Base-by-base conservation (phyloP, 2,113 vertebrate genomes). In the Calyptomena viridis region DNA sequence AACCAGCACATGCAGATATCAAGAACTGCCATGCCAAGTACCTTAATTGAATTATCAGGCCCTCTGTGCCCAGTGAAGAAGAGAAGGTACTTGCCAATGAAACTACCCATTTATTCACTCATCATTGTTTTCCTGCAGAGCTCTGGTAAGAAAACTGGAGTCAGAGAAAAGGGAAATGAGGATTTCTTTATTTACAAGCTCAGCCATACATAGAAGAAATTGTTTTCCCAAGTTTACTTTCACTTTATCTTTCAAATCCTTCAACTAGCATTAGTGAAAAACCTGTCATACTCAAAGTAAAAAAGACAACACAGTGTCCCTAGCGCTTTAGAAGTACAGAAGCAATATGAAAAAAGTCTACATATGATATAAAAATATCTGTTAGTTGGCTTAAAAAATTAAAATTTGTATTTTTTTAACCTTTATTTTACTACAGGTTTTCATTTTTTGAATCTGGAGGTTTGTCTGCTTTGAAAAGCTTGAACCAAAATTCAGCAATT, bases 101-200 rank as follows among this genome's bases (percentile, higher is more conserved):
- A 92, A 95, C 19, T 15, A 83, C 37, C 46, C n/a, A 53, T 76
- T 93, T 84, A 86, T 68, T 89, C 81, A 39, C 47, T 47, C 71
- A 14, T 16, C 8, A 8, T 7, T 50, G 33, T 27, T 72, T 69
- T 82, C 31, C 63, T 39, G 8, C 3, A 3, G 37, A 87, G n/a
- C 82, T 75, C 91, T 93, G 78, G 58, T 83, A 96, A 93, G 50
- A 86, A 79, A 87, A 87, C 24, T 64, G 62, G 63, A 95, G 79
- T 49, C 59, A 74, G 40, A 72, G 55, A 87, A 71, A 49, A 14
- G 28, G 37, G 59, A 96, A 79, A 64, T 46, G 11, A 42, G 42
- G 58, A 12, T 22, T 59, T 85, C 67, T 93, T 75, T 81, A 88
- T 75, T 7, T 2, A 78, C 42, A n/a, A 31, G 58, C 12, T 87